Conservation (phyloP, 2,888 invertebrate species). For the Caenorhabditis sp. region DNA sequence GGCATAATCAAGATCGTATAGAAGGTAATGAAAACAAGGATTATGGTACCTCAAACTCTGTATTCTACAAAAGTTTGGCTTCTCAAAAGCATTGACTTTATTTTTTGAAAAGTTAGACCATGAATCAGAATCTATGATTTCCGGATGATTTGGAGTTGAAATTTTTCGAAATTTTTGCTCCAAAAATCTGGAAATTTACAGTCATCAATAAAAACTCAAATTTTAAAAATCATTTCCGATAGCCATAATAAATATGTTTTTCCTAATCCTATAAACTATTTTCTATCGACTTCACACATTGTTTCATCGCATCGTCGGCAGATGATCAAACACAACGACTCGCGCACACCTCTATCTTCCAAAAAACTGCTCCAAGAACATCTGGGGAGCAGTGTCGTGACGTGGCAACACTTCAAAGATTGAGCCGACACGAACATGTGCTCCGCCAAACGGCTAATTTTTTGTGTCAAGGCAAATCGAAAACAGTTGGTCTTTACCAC, state of each 20-base stretch:
- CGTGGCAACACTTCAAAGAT: constrained; percentile 57
- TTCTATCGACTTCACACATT: constrained; percentile 43
- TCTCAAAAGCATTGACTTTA: too few species aligned
- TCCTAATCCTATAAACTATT: too few species aligned
- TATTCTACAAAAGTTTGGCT: too few species aligned
- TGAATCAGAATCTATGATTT: too few species aligned
- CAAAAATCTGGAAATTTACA: too few species aligned
- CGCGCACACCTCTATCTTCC: constrained; percentile 31
- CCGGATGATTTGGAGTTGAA: too few species aligned
- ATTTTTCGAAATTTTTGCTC: too few species aligned
- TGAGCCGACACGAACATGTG: constrained; percentile 42
- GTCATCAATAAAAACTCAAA: too few species aligned
- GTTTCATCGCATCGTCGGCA: constrained; percentile 46
- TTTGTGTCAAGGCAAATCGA: constrained; percentile 19
- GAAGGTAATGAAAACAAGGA: background rate
- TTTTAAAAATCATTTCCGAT: too few species aligned
- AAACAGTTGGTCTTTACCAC: constrained; percentile 56
- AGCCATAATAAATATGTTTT: too few species aligned
- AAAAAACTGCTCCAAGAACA: constrained; percentile 44
- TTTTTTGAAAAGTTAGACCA: too few species aligned
- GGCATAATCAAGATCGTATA: constrained; percentile 13
- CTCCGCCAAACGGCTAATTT: constrained; percentile 45
- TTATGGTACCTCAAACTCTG: background rate
- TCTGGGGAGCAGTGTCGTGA: constrained; percentile 45
- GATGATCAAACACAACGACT: constrained; percentile 52